Evolutionary conservation across 2,888 invertebrate genomes (phyloP), one percentile per base, ranked within the genome.

Genomic region (Listrodromus nycthemerus): DNA sequence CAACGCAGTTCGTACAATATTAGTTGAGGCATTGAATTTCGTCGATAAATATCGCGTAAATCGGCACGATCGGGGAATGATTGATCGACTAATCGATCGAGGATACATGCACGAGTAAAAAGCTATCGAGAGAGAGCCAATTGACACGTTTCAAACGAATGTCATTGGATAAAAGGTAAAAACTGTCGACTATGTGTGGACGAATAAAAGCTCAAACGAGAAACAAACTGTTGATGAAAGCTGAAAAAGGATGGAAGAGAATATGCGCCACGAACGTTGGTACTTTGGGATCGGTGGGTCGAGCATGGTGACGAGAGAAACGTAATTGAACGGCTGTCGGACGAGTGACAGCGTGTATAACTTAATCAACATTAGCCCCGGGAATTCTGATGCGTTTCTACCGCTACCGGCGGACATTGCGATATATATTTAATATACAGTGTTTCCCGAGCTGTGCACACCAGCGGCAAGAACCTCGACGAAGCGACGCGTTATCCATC

Each of bases 291-390:
- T 77, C 37, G 50, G 37, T 76, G 61, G 45, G 78, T 73, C 52
- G 77, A 30, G 27, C 58, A 24, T 33, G 61, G 21, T 61, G 37
- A 76, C 76, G 75, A 81, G 86, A 84, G 87, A 83, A 86, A 82
- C 84, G 84, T 82, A 87, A 88, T 89, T 87, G 86, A 88, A 85
- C 83, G 83, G 79, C 84, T 83, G 87, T 84, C 85, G 85, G 80
- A 70, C 85, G 81, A 85, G 84, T 85, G 85, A 83, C 85, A 82
- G 82, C 70, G 83, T 75, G 85, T 84, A 84, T 86, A 89, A 89
- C 87, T 89, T 89, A 88, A 89, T 89, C 87, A 88, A 88, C 86
- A 87, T 89, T 88, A 88, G 82, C 87, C 77, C 79, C 61, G 76
- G 76, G 86, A 87, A 89, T 87, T 78, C 81, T 82, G 85, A 88